A percentile compares a stretch with the other conserved stretches of the same genome.
phyloP scores from a whole-genome alignment of 2,888 invertebrate genomes.

The Tupiocoris notatus region DNA sequence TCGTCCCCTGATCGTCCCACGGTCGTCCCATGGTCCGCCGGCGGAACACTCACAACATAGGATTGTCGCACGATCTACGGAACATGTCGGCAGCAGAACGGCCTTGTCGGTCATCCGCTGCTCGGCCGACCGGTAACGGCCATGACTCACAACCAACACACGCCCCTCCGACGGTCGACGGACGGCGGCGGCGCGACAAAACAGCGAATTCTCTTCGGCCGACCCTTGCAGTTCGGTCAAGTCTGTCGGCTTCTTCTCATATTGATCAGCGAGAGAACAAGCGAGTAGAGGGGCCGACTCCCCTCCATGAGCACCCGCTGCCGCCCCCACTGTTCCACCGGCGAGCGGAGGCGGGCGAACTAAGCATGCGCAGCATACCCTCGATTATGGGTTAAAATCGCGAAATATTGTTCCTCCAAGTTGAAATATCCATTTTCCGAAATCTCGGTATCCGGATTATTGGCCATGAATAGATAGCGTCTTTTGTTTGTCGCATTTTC shows the following conservation, averaged over 20 bases:
- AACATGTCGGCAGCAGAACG: constrained; percentile 15
- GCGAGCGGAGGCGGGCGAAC: neutral
- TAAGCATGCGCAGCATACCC: neutral
- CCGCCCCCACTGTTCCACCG: neutral
- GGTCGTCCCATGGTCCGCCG: constrained; percentile 32
- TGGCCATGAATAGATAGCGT: too few species aligned
- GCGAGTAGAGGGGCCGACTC: neutral
- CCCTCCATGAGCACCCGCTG: neutral
- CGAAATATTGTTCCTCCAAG: neutral
- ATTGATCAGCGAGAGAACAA: constrained; percentile 17
- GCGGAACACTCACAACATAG: constrained; percentile 30
- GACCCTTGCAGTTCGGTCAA: neutral
- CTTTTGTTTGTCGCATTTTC: too few species aligned
- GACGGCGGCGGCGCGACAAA: neutral
- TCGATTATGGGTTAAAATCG: neutral
- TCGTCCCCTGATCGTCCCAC: constrained; percentile 2
- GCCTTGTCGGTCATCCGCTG: neutral
- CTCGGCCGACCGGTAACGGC: constrained; percentile 18
- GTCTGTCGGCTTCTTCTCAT: constrained; percentile 32
- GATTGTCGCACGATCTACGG: constrained; percentile 1
- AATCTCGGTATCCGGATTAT: too few species aligned
- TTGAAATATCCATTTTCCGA: too few species aligned
- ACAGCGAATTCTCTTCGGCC: neutral
- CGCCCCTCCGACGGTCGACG: constrained; percentile 16
- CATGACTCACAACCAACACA: constrained; percentile 37